Conservation (phyloP, 2,888 invertebrate species). For the Eulithis prunata region DNA sequence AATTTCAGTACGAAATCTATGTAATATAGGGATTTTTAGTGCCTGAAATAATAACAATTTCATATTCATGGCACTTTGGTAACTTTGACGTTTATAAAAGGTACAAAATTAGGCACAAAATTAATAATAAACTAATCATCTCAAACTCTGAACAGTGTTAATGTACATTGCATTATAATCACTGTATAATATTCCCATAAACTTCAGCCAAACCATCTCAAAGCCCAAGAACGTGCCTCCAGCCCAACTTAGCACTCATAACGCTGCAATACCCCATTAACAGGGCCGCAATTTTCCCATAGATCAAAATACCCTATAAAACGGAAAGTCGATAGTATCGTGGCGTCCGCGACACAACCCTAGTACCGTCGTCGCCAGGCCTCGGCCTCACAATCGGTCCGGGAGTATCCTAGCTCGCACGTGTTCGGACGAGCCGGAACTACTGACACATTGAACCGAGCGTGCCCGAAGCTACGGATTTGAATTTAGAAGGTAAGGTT, state of each 20-base stretch:
- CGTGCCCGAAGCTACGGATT: conserved; percentile 50
- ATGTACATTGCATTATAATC: not conserved
- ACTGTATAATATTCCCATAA: not conserved
- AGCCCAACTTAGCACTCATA: conserved; percentile 11
- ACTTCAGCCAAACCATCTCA: not conserved
- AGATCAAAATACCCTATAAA: conserved; percentile 25
- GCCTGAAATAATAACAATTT: too few relatives aligned
- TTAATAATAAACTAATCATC: too few relatives aligned
- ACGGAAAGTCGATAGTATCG: conserved; percentile 36
- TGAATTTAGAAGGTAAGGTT: conserved; percentile 52
- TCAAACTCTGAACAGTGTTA: too few relatives aligned
- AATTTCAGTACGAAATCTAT: too few relatives aligned
- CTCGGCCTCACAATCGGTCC: conserved; percentile 57
- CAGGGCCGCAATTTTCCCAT: conserved; percentile 27
- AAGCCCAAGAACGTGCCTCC: conserved; percentile 20
- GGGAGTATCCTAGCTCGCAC: conserved; percentile 57
- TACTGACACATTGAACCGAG: conserved; percentile 42
- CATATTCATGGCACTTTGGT: too few relatives aligned
- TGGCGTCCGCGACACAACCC: conserved; percentile 31
- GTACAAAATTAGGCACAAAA: too few relatives aligned
- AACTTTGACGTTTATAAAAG: too few relatives aligned
- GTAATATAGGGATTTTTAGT: too few relatives aligned
- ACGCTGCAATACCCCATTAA: conserved; percentile 26
- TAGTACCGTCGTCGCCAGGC: conserved; percentile 42
- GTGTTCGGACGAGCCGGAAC: conserved; percentile 45